These are phyloP conservation scores for Mythimna pallens DNA, from an alignment of 2,888 invertebrate genomes.

Conservation along the genomic window DNA sequence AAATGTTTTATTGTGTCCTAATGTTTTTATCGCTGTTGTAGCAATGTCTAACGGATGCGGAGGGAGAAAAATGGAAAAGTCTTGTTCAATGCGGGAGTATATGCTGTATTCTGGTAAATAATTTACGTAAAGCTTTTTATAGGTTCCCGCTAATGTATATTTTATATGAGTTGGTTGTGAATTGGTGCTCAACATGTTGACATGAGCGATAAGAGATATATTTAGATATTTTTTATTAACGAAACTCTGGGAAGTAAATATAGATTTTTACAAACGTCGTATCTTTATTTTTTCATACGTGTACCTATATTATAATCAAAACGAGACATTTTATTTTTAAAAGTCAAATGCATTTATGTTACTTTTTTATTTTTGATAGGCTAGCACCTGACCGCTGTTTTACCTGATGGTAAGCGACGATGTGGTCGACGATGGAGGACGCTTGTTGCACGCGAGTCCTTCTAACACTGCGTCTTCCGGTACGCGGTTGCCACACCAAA, in stretches of 20 bases:
- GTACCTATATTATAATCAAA: no score
- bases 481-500: no score
- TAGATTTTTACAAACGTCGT: neutral
- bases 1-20: constrained; percentile 80
- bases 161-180: constrained; percentile 36
- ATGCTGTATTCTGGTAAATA: constrained; percentile 45
- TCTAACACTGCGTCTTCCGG: no score
- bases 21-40: constrained; percentile 72
- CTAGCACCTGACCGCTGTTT: no score
- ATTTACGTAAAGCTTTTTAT: constrained; percentile 48
- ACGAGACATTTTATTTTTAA: no score
- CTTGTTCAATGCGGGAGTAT: constrained; percentile 71
- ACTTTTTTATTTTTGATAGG: no score
- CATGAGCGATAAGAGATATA: constrained; percentile 26
- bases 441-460: no score
- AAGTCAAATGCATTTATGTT: no score
- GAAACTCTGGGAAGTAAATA: neutral
- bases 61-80: constrained; percentile 80
- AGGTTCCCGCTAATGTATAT: constrained; percentile 47
- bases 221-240: constrained; percentile 9
- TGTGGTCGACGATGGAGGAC: no score
- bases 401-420: no score
- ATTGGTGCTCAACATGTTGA: constrained; percentile 29
- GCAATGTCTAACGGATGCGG: constrained; percentile 60
- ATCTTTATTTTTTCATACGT: neutral